Evolutionary conservation across 2,888 invertebrate genomes (phyloP).

Genomic region (Conomelus anceps): DNA sequence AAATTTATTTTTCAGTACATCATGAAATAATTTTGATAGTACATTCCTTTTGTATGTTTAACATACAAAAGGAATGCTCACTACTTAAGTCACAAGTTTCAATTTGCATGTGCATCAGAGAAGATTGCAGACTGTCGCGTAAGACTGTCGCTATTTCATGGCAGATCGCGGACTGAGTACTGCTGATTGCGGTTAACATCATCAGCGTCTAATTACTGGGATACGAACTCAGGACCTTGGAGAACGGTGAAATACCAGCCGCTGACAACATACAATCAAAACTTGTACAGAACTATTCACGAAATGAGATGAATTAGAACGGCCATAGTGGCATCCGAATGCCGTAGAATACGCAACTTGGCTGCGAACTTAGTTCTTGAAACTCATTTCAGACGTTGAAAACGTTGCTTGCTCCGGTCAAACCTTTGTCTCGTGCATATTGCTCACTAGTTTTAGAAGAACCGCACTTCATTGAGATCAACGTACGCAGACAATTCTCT

Average conservation of each 20-base stretch:
- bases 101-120: not conserved
- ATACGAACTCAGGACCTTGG: not conserved
- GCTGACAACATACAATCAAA: not conserved
- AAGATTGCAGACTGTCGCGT: not conserved
- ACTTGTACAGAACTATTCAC: not conserved
- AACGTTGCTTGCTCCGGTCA: not conserved
- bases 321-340: not conserved
- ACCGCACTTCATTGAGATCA: no score
- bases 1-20: no score
- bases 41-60: no score
- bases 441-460: not conserved
- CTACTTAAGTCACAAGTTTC: not conserved
- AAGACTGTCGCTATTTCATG: not conserved
- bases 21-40: no score
- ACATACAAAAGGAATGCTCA: no score
- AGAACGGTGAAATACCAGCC: not conserved
- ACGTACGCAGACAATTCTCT: no score
- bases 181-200: not conserved
- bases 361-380: not conserved
- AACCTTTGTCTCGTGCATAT: not conserved
- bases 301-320: not conserved
- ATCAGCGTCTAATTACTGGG: not conserved
- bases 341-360: not conserved
- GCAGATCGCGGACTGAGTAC: not conserved
- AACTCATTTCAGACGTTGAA: not conserved